These are phyloP conservation scores for Oscheius sp. DNA, from an alignment of 1,140 invertebrate species.

Conservation along the genomic window DNA sequence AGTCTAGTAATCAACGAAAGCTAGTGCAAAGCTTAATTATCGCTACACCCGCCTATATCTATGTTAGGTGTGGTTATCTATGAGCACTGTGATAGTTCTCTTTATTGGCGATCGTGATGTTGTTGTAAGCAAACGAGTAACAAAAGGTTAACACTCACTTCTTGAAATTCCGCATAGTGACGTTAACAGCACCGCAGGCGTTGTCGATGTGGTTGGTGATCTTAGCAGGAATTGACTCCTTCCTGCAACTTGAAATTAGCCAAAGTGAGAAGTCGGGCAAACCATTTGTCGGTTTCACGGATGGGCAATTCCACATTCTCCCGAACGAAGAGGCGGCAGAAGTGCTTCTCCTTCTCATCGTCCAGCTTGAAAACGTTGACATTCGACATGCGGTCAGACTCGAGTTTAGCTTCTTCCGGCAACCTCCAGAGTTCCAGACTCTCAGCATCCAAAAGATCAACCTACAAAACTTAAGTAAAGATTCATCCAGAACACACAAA, in stretches of 20 bases:
- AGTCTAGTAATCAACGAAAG: no score
- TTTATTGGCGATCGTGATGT: no score
- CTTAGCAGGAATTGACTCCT: no score
- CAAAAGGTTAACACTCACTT: conserved; percentile 3
- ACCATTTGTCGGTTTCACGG: background rate
- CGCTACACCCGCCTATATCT: no score
- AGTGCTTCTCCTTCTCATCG: conserved; percentile 19
- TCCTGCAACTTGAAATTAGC: no score
- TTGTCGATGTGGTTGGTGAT: conserved; percentile 21
- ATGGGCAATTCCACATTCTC: conserved; percentile 13
- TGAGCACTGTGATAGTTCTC: no score
- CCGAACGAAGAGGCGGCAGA: conserved; percentile 21
- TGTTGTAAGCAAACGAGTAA: no score
- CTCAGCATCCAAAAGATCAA: conserved; percentile 23
- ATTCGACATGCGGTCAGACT: conserved; percentile 9
- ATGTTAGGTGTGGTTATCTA: no score
- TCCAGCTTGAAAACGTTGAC: conserved; percentile 19
- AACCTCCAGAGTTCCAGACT: conserved; percentile 22
- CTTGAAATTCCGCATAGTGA: conserved; percentile 18
- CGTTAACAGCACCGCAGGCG: conserved; percentile 28
- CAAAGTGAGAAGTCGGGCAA: no score
- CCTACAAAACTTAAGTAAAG: no score
- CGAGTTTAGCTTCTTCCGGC: background rate
- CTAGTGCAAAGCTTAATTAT: no score
- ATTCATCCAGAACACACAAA: no score